Evolutionary conservation across 1,140 invertebrate species (phyloP).

Genomic region (Atopsyche davidsoni): DNA sequence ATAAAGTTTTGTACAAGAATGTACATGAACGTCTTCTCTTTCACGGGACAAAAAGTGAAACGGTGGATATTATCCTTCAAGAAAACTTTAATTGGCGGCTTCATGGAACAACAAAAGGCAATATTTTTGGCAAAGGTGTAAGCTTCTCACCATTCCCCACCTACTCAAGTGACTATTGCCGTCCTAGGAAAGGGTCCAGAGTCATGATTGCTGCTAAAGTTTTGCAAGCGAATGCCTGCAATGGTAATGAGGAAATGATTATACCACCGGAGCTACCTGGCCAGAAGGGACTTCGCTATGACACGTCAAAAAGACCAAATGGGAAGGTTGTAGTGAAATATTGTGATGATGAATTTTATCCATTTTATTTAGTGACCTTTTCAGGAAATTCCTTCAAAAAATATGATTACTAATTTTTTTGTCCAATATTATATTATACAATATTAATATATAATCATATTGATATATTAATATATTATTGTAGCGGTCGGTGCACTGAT

Average conservation of each 20-base stretch:
- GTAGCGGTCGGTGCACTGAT: too few relatives aligned
- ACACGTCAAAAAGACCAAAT: conserved; percentile 30
- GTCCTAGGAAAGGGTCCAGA: conserved; percentile 19
- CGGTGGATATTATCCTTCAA: conserved; percentile 26
- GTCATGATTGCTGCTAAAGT: conserved; percentile 24
- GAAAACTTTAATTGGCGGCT: conserved; percentile 34
- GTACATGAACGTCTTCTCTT: background rate
- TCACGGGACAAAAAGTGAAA: conserved; percentile 14
- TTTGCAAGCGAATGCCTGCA: background rate
- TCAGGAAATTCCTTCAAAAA: too few relatives aligned
- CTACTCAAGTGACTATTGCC: conserved; percentile 32
- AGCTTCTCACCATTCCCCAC: conserved; percentile 30
- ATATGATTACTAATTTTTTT: too few relatives aligned
- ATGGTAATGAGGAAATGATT: background rate
- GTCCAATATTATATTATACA: too few relatives aligned
- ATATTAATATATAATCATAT: too few relatives aligned
- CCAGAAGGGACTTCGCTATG: conserved; percentile 22
- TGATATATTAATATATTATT: too few relatives aligned
- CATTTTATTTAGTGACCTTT: conserved; percentile 32
- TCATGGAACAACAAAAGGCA: conserved; percentile 26
- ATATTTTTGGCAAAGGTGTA: conserved; percentile 32
- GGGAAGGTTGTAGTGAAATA: conserved; percentile 33
- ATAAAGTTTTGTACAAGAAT: conserved; percentile 18
- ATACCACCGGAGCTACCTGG: background rate
- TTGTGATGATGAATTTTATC: conserved; percentile 35